These are phyloP conservation scores for Thereva unica DNA, from an alignment of 2,888 invertebrate genomes.

Conservation along the genomic window DNA sequence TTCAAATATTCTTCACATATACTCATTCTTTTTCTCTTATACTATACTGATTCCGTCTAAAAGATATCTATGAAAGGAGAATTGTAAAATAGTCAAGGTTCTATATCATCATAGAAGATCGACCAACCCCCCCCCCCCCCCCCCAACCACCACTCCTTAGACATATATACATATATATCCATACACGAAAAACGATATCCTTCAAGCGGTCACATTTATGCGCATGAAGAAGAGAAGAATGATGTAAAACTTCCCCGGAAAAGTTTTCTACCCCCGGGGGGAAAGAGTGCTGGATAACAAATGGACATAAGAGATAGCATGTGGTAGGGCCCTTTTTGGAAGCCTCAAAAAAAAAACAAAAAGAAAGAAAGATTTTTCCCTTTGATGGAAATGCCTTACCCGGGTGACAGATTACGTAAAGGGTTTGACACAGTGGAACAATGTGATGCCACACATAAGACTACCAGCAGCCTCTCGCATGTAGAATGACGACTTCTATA, in stretches of 20 bases:
- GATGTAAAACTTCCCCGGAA: constrained; percentile 5
- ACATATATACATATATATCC: background rate
- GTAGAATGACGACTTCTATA: too few species aligned
- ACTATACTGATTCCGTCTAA: constrained; percentile 1
- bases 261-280: constrained; percentile 7
- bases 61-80: constrained; percentile 7
- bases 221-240: background rate
- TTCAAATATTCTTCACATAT: constrained; percentile 25
- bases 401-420: constrained; percentile 26
- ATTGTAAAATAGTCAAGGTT: too few species aligned
- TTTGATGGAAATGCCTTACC: constrained; percentile 23
- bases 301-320: constrained; percentile 7
- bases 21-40: background rate
- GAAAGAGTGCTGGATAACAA: constrained; percentile 10
- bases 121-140: too few species aligned
- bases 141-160: too few species aligned
- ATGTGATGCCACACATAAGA: constrained; percentile 17
- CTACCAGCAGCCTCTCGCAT: background rate
- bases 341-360: too few species aligned
- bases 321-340: too few species aligned
- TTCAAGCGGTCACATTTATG: constrained; percentile 16
- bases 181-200: constrained; percentile 12
- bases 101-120: too few species aligned
- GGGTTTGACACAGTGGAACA: constrained; percentile 14
- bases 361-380: background rate